Evolutionary conservation across 2,888 invertebrate genomes (phyloP), one percentile per base, ranked within the genome.

Genomic region (Tenodera sinensis): DNA sequence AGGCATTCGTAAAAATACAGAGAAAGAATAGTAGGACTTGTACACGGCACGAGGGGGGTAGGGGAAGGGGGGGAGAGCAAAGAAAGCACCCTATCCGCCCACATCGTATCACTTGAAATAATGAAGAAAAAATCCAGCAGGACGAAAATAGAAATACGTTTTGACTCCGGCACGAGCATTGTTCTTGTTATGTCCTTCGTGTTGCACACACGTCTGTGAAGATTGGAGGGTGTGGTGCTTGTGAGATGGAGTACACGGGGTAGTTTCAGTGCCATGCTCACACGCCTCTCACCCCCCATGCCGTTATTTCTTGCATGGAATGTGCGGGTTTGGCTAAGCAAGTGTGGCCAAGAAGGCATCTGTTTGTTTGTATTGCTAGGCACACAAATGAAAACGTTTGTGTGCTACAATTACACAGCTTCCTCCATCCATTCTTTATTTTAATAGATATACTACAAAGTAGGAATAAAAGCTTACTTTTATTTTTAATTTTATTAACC

Each of bases 1-100:
- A 90, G 90, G 90, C 90, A 89, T 89, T 86, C 89, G 85, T 85
- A 85, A 83, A 83, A 85, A 83, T 85, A 85, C 28, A 84, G 85
- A 83, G 85, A 87, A 87, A 87, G 84, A 34, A 88, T 42, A 88
- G 71, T 88, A 71, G 87, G 9, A 42, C 84, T 84, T 84, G 84
- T 28, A 34, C 54, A 71, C 54, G 54, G 54, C 25, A 71, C 54
- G 54, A 84, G 86, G 54, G 54, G 54, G 54, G 15, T 42, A 42
- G 42, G 42, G 54, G 83, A 88, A 12, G 54, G 30, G 88, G n/a
- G 42, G 83, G 86, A 83, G 27, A 71, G 34, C n/a, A 83, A 86
- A 83, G 83, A 89, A 83, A 86, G 89, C 83, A 71, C 54, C 54
- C 54, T 71, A 71, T 25, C 54, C 54, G 54, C 54, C 54, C 54